These are phyloP conservation scores for Aleadryas rufinucha DNA, from an alignment of 2,113 vertebrate species.

Conservation along the genomic window DNA sequence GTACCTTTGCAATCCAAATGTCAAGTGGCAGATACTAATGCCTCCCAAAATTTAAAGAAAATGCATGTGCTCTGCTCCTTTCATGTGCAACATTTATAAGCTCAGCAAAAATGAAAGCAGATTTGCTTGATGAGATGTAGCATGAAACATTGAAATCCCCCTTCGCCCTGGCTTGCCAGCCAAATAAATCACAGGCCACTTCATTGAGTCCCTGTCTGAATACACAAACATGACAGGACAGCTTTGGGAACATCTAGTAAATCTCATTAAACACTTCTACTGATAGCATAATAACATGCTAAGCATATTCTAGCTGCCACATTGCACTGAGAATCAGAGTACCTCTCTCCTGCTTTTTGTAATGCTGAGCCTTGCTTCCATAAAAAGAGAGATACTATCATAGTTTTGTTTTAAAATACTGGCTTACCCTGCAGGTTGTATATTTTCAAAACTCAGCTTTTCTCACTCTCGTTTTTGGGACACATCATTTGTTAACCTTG, in stretches of 20 bases:
- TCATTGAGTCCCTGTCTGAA: not conserved
- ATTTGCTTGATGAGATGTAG: not conserved
- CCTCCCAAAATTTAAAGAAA: not conserved
- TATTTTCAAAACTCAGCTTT: constrained; percentile 35
- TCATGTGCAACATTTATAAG: not conserved
- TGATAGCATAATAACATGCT: constrained; percentile 10
- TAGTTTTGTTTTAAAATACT: not conserved
- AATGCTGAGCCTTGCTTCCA: not conserved
- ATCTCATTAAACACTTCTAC: constrained; percentile 35
- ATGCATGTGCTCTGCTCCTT: not conserved
- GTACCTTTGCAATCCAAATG: not conserved
- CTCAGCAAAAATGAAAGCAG: not conserved
- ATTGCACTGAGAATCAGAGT: not conserved
- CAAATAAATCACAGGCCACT: constrained; percentile 19
- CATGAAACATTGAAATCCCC: not conserved
- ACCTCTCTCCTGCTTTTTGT: not conserved
- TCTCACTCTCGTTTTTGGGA: not conserved
- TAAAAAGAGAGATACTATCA: not conserved
- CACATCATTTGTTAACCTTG: constrained; percentile 1
- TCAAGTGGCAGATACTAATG: not conserved
- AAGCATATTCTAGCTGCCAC: constrained; percentile 13
- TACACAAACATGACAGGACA: constrained; percentile 3
- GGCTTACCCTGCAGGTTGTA: not conserved
- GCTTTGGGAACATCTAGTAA: constrained; percentile 19
- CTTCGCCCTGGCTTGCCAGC: not conserved